Evolutionary conservation across 2,888 invertebrate species (phyloP).

Genomic region (Heliconius sara): DNA sequence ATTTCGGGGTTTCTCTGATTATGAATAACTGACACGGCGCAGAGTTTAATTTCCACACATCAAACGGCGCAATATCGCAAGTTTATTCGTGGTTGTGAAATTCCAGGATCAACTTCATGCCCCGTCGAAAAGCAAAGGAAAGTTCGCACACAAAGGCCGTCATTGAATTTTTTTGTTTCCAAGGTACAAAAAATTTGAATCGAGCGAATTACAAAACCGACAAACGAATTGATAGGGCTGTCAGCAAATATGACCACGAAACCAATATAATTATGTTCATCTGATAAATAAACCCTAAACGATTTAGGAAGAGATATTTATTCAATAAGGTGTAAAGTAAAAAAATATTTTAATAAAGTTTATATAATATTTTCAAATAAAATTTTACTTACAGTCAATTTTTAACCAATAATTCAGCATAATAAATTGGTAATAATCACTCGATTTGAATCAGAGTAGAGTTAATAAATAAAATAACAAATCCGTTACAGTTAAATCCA

Average conservation of each 20-base stretch:
- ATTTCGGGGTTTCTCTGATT: conserved; percentile 58
- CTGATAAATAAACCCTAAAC: not conserved
- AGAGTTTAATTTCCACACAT: conserved; percentile 68
- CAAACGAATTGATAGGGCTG: conserved; percentile 65
- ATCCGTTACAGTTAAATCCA: not conserved
- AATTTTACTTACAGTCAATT: not conserved
- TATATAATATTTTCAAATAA: not conserved
- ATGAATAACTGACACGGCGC: conserved; percentile 53
- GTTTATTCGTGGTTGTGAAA: conserved; percentile 69
- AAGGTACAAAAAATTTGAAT: conserved; percentile 74
- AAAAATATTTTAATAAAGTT: not conserved
- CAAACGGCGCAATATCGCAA: conserved; percentile 72
- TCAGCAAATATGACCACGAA: conserved; percentile 21
- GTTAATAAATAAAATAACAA: not conserved
- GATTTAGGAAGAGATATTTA: not conserved
- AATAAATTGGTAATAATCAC: not conserved
- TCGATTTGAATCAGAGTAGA: not conserved
- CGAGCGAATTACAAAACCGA: conserved; percentile 75
- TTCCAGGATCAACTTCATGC: conserved; percentile 76
- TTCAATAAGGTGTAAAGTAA: not conserved
- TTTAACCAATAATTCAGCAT: not conserved
- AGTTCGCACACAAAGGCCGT: conserved; percentile 72
- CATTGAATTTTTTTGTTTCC: conserved; percentile 71
- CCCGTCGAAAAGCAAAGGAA: conserved; percentile 75
- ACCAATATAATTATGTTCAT: not conserved